Evolutionary conservation across 2,888 invertebrate species (phyloP), one percentile per base, ranked within the genome.

Genomic region (Lasioglossum villosulum): DNA sequence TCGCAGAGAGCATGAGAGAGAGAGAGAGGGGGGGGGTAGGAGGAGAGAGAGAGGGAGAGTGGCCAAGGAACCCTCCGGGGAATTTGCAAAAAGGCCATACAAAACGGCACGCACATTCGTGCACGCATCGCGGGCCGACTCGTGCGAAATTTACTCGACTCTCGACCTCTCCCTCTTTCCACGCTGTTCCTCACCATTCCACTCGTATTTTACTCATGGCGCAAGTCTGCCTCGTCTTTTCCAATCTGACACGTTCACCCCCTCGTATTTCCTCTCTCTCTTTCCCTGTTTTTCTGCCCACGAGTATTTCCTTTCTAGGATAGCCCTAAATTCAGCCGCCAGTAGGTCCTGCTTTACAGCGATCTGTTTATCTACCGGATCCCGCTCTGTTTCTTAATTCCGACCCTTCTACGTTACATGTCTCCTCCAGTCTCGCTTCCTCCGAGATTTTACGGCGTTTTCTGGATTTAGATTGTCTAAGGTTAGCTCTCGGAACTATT

Each of bases 41-140:
- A n/a, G n/a, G 23, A 63, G 83, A 66, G 56, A 6, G 75, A 6
- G 37, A 30, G 72, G 19, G 23, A 34, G 48, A 23, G 14, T 34
- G 66, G 77, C 78, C 78, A 63, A 86, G 81, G 72, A 86, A 86
- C 79, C 72, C 82, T 86, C 77, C 34, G 6, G 72, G 34, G 86
- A 86, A 86, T 82, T 73, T 52, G 71, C 82, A 86, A 86, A 86
- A 86, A 66, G 75, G 39, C 30, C 34, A 19, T 48, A 16, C 37
- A 56, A 68, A 82, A 86, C 30, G 19, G 45, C 52, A 42, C 68
- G 27, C 59, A 63, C 34, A 66, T 30, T 52, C 52, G 52, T 23
- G 66, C 78, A 68, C 73, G 48, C 70, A 79, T 70, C 59, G 16
- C 19, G 39, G 42, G 42, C 52, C 68, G 73, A 79, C 63, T 10